Percentiles rank a stretch among this genome's conserved stretches.
Conservation (phyloP, 2,113 vertebrate species). For the Mus pahari region DNA sequence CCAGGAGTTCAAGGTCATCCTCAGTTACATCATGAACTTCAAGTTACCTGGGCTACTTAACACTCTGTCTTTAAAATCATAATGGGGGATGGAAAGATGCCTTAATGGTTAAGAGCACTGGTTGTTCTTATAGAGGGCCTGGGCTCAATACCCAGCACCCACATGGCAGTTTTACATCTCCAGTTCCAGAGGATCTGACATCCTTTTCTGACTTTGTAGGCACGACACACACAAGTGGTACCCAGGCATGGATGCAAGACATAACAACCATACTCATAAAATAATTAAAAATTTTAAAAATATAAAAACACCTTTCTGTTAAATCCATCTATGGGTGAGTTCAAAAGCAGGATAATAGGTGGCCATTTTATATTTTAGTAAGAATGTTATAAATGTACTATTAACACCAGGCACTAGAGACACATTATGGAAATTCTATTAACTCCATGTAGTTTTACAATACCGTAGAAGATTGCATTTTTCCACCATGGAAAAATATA, state of each 20-base stretch:
- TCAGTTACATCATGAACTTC: background rate
- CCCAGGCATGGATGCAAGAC: background rate
- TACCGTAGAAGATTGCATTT: background rate
- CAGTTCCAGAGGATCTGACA: background rate
- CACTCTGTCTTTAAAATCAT: background rate
- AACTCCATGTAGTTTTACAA: background rate
- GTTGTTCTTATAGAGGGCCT: background rate
- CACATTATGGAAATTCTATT: constrained; percentile 34
- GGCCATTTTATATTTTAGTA: background rate
- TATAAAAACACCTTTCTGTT: background rate
- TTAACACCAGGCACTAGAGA: background rate
- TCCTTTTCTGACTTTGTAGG: background rate
- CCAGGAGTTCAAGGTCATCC: background rate
- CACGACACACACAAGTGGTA: background rate
- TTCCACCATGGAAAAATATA: background rate
- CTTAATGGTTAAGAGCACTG: background rate
- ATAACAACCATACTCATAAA: background rate
- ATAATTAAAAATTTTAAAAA: background rate
- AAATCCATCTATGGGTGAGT: background rate
- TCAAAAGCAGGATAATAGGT: background rate
- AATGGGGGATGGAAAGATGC: background rate
- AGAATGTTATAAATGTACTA: background rate
- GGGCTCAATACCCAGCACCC: background rate
- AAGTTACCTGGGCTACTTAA: background rate
- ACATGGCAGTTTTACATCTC: background rate